Conservation (phyloP, 2,888 invertebrate genomes). For the Bellardia bayeri region DNA sequence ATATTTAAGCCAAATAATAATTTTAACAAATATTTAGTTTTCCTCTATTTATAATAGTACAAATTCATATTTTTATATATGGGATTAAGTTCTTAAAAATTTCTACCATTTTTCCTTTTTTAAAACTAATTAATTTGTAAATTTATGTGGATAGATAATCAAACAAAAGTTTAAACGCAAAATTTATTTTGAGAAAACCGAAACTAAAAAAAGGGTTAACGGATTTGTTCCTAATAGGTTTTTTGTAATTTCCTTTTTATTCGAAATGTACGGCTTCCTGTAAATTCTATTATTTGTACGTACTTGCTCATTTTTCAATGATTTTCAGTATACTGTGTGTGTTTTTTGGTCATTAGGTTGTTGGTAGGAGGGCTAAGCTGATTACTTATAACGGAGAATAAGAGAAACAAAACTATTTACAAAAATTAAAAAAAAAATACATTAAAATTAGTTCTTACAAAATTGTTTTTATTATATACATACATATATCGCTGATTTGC, state of each 20-base stretch:
- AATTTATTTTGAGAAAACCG: too few relatives aligned
- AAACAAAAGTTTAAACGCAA: background rate
- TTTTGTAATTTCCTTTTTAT: slow-evolving; percentile 5
- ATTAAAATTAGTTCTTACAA: background rate
- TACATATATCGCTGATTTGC: too few relatives aligned
- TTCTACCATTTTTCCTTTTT: too few relatives aligned
- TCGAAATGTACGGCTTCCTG: slow-evolving; percentile 47
- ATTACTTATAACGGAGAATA: slow-evolving; percentile 26
- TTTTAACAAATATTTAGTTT: too few relatives aligned
- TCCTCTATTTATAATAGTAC: too few relatives aligned
- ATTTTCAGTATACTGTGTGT: background rate
- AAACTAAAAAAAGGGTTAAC: background rate
- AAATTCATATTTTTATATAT: too few relatives aligned
- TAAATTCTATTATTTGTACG: slow-evolving; percentile 13
- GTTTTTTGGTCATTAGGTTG: slow-evolving; percentile 6
- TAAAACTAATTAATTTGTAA: too few relatives aligned
- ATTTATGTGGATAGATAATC: too few relatives aligned
- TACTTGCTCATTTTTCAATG: slow-evolving; percentile 24
- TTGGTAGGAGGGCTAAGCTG: slow-evolving; percentile 32
- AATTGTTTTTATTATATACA: background rate
- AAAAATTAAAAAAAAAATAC: background rate
- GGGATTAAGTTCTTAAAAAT: too few relatives aligned
- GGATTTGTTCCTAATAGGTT: background rate
- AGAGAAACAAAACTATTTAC: slow-evolving; percentile 23
- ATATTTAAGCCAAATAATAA: too few relatives aligned